Percentiles rank a stretch among this genome's conserved stretches.
These are phyloP conservation scores for Drosophila eugracilis DNA, from an alignment of 1,140 invertebrate species.

Conservation along the genomic window DNA sequence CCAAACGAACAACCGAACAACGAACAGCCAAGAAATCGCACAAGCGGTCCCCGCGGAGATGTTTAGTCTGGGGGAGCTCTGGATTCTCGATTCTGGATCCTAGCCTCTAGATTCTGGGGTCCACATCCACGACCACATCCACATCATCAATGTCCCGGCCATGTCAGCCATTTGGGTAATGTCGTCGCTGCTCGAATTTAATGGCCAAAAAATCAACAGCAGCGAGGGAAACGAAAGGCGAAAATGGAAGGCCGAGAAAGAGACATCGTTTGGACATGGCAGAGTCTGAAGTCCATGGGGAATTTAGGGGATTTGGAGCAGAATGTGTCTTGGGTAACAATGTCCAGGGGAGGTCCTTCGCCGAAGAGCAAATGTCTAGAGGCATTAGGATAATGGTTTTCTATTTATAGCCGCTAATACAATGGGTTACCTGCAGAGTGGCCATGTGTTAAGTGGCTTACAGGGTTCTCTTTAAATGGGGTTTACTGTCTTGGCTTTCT, in stretches of 20 bases:
- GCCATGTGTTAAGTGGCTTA: background rate
- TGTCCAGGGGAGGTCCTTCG: slow-evolving; percentile 8
- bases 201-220: slow-evolving; percentile 37
- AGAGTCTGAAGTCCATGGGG: slow-evolving; percentile 3
- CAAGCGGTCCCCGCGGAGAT: slow-evolving; percentile 25
- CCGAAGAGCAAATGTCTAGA: background rate
- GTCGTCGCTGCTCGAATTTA: slow-evolving; percentile 59
- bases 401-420: slow-evolving; percentile 10
- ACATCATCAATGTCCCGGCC: slow-evolving; percentile 73
- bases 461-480: background rate
- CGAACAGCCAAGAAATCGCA: slow-evolving; percentile 17
- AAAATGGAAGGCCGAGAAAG: slow-evolving; percentile 5
- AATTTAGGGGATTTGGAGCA: slow-evolving; percentile 9
- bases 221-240: slow-evolving; percentile 3
- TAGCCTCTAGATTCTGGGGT: background rate
- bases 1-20: slow-evolving; percentile 28
- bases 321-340: background rate
- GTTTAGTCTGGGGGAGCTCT: background rate
- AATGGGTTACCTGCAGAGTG: background rate
- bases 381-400: background rate
- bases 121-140: slow-evolving; percentile 4
- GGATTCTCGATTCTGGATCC: background rate
- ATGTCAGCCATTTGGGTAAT: slow-evolving; percentile 80
- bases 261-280: background rate
- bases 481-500: background rate